Percentiles rank a stretch among this genome's conserved stretches.
These are phyloP conservation scores for Lobophora halterata DNA, from an alignment of 2,888 invertebrate species.

Conservation along the genomic window DNA sequence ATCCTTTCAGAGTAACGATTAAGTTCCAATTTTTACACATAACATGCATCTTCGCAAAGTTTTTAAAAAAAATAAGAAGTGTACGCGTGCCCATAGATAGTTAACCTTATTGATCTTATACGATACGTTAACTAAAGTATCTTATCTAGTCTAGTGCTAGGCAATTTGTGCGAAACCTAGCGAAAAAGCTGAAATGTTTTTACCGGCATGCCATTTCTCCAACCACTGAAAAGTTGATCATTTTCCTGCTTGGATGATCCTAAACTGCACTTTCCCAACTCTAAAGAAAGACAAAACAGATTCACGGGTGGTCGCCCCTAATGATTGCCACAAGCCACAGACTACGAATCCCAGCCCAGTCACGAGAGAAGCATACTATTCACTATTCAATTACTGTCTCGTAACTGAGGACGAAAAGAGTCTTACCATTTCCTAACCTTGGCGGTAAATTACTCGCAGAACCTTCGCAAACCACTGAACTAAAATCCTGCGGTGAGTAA, in stretches of 20 bases:
- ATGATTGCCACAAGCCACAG: conserved; percentile 45
- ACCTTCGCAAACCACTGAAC: too few species aligned
- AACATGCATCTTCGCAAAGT: too few species aligned
- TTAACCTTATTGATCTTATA: too few species aligned
- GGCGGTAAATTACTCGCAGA: too few species aligned
- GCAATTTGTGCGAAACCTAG: not conserved
- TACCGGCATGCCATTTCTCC: conserved; percentile 10
- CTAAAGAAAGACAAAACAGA: conserved; percentile 42
- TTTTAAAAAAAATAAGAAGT: too few species aligned
- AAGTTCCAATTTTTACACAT: too few species aligned
- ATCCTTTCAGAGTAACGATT: too few species aligned
- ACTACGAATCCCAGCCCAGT: conserved; percentile 33
- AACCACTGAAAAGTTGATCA: conserved; percentile 14
- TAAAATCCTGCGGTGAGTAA: too few species aligned
- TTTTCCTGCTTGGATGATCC: conserved; percentile 12
- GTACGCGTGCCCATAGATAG: too few species aligned
- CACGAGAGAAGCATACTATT: conserved; percentile 41
- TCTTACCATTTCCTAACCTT: too few species aligned
- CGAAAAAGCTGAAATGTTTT: conserved; percentile 17
- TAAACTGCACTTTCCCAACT: conserved; percentile 24
- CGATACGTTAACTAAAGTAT: too few species aligned
- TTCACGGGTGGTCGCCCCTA: conserved; percentile 59
- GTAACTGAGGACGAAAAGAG: conserved; percentile 8
- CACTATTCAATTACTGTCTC: conserved; percentile 45
- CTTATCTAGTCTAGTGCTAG: too few species aligned